phyloP scores from a whole-genome alignment of 2,113 vertebrate genomes.

The Archocentrus centrarchus region DNA sequence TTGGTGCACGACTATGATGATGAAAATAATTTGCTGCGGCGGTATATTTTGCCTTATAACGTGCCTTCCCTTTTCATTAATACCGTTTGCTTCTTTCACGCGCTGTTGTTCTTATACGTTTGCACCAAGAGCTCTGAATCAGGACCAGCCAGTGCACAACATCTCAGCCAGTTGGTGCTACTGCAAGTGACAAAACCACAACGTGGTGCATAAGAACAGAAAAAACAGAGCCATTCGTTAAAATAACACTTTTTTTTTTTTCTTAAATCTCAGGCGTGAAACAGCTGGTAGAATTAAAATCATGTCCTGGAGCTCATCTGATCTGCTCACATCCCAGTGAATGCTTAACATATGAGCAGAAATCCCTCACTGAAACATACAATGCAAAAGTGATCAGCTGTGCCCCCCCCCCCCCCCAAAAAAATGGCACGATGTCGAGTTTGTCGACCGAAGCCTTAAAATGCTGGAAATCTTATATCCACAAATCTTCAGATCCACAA shows the following conservation, averaged over 20 bases:
- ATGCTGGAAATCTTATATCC: neutral
- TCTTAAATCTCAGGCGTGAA: slow-evolving; percentile 3
- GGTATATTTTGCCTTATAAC: neutral
- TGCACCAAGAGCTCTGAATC: neutral
- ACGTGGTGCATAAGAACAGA: neutral
- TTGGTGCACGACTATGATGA: neutral
- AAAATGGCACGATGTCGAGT: neutral
- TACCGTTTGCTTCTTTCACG: neutral
- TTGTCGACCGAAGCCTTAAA: neutral
- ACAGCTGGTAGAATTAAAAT: neutral
- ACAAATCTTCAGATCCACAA: neutral
- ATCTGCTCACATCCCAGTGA: neutral
- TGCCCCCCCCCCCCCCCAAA: neutral
- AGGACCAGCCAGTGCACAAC: neutral
- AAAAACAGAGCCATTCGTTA: neutral
- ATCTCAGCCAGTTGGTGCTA: neutral
- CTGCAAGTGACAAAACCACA: neutral
- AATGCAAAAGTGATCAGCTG: neutral
- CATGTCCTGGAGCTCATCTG: neutral
- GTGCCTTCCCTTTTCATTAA: neutral
- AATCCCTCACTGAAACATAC: neutral
- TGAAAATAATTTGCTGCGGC: neutral
- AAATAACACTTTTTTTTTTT: neutral
- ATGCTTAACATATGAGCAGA: neutral
- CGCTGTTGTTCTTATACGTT: neutral